phyloP scores from a whole-genome alignment of 2,113 vertebrate species.

The Protomyctophum bolini region DNA sequence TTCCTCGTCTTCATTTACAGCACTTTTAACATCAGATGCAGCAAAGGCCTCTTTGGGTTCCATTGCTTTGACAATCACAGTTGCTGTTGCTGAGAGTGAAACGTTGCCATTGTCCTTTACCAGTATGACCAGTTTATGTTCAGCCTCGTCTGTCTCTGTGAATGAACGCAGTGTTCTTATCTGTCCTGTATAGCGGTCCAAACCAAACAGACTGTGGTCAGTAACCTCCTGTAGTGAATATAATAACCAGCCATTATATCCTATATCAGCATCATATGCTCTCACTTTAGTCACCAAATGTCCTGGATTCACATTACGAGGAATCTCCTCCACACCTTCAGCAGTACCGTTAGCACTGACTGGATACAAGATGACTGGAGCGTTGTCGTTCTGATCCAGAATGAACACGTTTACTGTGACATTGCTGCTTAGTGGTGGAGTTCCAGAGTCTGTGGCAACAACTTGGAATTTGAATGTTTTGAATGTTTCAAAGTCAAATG shows the following conservation, averaged over 20 bases:
- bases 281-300: slow-evolving; percentile 58
- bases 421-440: slow-evolving; percentile 42
- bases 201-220: slow-evolving; percentile 53
- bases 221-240: slow-evolving; percentile 57
- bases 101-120: slow-evolving; percentile 61
- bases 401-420: slow-evolving; percentile 60
- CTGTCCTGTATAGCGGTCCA: slow-evolving; percentile 60
- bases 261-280: slow-evolving; percentile 63
- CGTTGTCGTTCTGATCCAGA: slow-evolving; percentile 66
- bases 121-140: slow-evolving; percentile 53
- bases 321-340: slow-evolving; percentile 49
- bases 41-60: slow-evolving; percentile 56
- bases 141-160: slow-evolving; percentile 55
- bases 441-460: slow-evolving; percentile 56
- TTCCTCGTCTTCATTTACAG: slow-evolving; percentile 13
- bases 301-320: slow-evolving; percentile 50
- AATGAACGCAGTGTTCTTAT: slow-evolving; percentile 56
- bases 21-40: slow-evolving; percentile 14
- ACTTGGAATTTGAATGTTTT: slow-evolving; percentile 44
- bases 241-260: slow-evolving; percentile 62
- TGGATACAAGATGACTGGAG: slow-evolving; percentile 56
- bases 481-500: slow-evolving; percentile 56
- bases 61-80: slow-evolving; percentile 36
- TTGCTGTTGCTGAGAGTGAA: no score
- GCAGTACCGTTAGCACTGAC: slow-evolving; percentile 45